Evolutionary conservation across 2,888 invertebrate genomes (phyloP).

Genomic region (Epinotia ramella): DNA sequence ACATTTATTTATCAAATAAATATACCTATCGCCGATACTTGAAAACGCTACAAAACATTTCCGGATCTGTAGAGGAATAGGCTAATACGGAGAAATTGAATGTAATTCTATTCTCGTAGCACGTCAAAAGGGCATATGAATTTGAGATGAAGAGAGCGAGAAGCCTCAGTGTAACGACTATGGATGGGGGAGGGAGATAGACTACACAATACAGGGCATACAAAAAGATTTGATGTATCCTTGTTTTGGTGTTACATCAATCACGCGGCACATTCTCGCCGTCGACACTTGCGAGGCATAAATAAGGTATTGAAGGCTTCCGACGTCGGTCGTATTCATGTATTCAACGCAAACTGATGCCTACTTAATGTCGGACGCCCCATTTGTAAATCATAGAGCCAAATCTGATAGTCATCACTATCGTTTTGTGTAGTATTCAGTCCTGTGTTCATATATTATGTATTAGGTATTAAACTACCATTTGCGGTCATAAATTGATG

Average conservation of each 20-base stretch:
- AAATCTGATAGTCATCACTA: slow-evolving; percentile 57
- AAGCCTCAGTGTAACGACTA: slow-evolving; percentile 48
- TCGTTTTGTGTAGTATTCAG: slow-evolving; percentile 23
- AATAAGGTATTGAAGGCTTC: slow-evolving; percentile 73
- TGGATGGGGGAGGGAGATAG: slow-evolving; percentile 54
- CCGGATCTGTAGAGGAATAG: slow-evolving; percentile 6
- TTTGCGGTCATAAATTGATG: slow-evolving; percentile 13
- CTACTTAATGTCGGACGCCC: slow-evolving; percentile 66
- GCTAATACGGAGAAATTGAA: slow-evolving; percentile 30
- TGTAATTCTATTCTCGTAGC: slow-evolving; percentile 32
- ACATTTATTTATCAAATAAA: slow-evolving; percentile 17
- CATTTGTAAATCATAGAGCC: slow-evolving; percentile 56
- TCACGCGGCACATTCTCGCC: slow-evolving; percentile 69
- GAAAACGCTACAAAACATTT: slow-evolving; percentile 6
- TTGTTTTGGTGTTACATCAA: slow-evolving; percentile 72
- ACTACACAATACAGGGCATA: slow-evolving; percentile 59
- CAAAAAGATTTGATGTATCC: slow-evolving; percentile 71
- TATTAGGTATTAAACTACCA: background rate
- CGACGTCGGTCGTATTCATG: slow-evolving; percentile 70
- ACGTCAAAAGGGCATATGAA: slow-evolving; percentile 37
- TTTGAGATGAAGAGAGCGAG: slow-evolving; percentile 33
- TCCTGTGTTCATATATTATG: background rate
- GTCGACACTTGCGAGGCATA: slow-evolving; percentile 70
- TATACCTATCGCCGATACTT: background rate
- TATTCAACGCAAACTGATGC: slow-evolving; percentile 69